A percentile compares a stretch with the other conserved stretches of the same genome.
Evolutionary conservation across 2,797 vertebrate species (phyloP).

Genomic region (Mallotus villosus): DNA sequence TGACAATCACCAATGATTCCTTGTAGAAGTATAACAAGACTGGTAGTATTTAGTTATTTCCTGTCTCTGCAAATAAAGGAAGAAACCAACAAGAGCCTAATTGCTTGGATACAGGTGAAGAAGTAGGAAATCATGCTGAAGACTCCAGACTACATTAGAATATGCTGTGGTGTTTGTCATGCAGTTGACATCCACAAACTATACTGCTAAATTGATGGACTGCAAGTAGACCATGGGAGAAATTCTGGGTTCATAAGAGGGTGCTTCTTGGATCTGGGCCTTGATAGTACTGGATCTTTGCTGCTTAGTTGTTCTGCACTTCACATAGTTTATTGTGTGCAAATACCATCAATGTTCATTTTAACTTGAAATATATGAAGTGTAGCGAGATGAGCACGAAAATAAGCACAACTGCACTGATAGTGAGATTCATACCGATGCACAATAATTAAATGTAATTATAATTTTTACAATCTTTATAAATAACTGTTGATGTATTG

Average conservation of each 20-base stretch:
- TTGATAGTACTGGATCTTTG: no score
- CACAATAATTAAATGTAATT: neutral
- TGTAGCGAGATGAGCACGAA: neutral
- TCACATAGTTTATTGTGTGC: no score
- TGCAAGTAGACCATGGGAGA: no score
- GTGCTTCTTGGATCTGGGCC: no score
- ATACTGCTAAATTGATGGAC: no score
- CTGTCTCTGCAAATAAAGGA: neutral
- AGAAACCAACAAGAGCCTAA: neutral
- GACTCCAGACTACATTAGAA: no score
- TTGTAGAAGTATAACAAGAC: conserved; percentile 1
- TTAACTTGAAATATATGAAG: neutral
- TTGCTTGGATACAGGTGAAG: neutral
- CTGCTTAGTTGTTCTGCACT: no score
- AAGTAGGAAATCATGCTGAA: neutral
- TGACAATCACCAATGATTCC: neutral
- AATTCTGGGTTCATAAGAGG: no score
- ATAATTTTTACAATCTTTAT: neutral
- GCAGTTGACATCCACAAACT: neutral
- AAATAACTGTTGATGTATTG: neutral
- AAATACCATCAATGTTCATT: no score
- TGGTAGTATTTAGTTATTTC: neutral
- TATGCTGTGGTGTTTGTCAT: no score
- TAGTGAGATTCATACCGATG: neutral
- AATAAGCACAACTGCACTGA: neutral